Base-by-base conservation (phyloP, 2,888 invertebrate genomes). In the Selenia dentaria region DNA sequence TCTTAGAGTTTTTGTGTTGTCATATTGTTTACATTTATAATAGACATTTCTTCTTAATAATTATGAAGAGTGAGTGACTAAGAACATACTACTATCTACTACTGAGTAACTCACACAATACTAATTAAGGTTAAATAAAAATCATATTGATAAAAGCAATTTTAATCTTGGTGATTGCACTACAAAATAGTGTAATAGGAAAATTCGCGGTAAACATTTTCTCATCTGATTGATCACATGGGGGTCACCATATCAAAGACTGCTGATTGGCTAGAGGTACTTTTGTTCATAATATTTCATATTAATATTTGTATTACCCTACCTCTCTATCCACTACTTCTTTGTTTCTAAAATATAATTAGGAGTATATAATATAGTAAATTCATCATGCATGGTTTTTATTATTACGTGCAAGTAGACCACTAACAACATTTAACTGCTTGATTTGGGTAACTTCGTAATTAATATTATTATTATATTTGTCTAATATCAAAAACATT, bases 211-310 rank as follows among this genome's bases (percentile, higher is more conserved):
- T 24, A 22, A 2, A 22, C 9, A 1, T 32, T 18, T 22, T 37
- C 74, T 70, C 71, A 46, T 67, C 62, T 62, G 59, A 51, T 76
- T 74, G 79, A 69, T 66, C 88, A 84, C 63, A 90, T 89, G 90
- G 89, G 90, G 86, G 81, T 79, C 80, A 77, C 77, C 77, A 87
- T 85, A 74, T 88, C 89, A 67, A 88, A 84, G 71, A 71, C 74
- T 77, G 79, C 78, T 60, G 79, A 59, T 53, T 77, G 78, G 55
- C 48, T 77, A 44, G 80, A 85, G 87, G 88, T 87, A 85, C 67
- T 55, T 47, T 59, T 41, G 36, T n/a, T n/a, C n/a, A n/a, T 13
- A 47, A 13, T 26, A 8, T 6, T 34, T 25, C 4, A 9, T 22
- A 25, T 25, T 25, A 10, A 10, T 3, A 24, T 24, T 24, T n/a